A percentile compares a stretch with the other conserved stretches of the same genome.
These are phyloP conservation scores for Beris morrisii DNA, from an alignment of 2,888 invertebrate genomes.

Conservation along the genomic window DNA sequence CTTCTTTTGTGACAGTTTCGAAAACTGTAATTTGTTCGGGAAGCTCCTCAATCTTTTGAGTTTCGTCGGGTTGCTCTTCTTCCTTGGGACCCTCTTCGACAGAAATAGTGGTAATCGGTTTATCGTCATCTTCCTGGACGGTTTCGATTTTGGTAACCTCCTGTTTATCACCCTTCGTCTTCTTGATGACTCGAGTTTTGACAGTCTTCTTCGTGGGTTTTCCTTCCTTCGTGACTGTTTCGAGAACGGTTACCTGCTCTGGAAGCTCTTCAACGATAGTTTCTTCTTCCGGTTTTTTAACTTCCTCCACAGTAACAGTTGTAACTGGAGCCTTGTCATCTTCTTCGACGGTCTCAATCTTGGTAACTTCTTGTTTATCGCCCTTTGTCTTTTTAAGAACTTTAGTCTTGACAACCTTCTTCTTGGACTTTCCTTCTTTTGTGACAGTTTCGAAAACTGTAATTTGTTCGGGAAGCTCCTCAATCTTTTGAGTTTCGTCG, in stretches of 20 bases:
- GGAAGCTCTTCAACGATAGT: slow-evolving; percentile 38
- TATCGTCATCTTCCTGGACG: slow-evolving; percentile 43
- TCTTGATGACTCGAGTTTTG: slow-evolving; percentile 51
- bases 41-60: slow-evolving; percentile 33
- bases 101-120: slow-evolving; percentile 30
- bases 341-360: slow-evolving; percentile 51
- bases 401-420: slow-evolving; percentile 52
- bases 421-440: slow-evolving; percentile 48
- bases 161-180: slow-evolving; percentile 46
- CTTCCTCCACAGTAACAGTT: slow-evolving; percentile 47
- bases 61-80: neutral
- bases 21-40: slow-evolving; percentile 42
- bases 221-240: slow-evolving; percentile 38
- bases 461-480: slow-evolving; percentile 49
- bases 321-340: slow-evolving; percentile 50
- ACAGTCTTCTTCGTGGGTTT: slow-evolving; percentile 47
- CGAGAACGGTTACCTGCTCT: slow-evolving; percentile 41
- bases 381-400: slow-evolving; percentile 53
- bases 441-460: slow-evolving; percentile 47
- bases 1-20: slow-evolving; percentile 47
- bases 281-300: slow-evolving; percentile 1
- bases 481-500: neutral
- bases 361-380: slow-evolving; percentile 54
- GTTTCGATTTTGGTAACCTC: slow-evolving; percentile 47
- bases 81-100: slow-evolving; percentile 43